These are phyloP conservation scores for Eulemur rubriventer DNA, from an alignment of 2,797 vertebrate species.

Conservation along the genomic window DNA sequence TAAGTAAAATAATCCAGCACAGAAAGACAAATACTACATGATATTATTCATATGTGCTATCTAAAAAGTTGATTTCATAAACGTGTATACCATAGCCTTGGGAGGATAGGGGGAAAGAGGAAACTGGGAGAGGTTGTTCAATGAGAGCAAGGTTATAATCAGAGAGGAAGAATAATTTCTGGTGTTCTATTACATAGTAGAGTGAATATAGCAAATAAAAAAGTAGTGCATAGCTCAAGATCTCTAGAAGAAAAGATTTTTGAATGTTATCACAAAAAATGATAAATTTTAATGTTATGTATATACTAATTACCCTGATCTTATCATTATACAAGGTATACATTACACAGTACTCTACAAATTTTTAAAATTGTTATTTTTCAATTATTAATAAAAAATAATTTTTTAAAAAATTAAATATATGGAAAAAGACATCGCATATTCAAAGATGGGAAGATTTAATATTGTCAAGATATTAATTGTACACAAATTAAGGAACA, in stretches of 20 bases:
- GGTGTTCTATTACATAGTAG: background rate
- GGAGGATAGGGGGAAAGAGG: too few species aligned
- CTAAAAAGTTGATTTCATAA: background rate
- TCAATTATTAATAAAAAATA: background rate
- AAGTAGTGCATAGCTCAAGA: background rate
- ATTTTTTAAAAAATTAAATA: background rate
- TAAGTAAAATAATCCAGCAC: background rate
- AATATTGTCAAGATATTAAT: too few species aligned
- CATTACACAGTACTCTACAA: background rate
- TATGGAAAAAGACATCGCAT: background rate
- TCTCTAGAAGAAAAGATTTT: background rate
- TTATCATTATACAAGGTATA: background rate
- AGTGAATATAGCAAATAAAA: background rate
- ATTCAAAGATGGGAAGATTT: background rate
- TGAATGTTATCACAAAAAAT: background rate
- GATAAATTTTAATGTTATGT: background rate
- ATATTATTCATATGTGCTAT: background rate
- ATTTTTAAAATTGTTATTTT: background rate
- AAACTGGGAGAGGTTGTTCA: background rate
- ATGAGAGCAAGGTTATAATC: background rate
- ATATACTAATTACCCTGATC: background rate
- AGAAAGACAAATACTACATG: background rate
- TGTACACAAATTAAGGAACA: background rate
- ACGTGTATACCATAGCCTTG: too few species aligned
- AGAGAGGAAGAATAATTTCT: background rate